A percentile compares a stretch with the other conserved stretches of the same genome.
These are phyloP conservation scores for Gymnoscelis rufifasciata DNA, from an alignment of 2,888 invertebrate species.

Conservation along the genomic window DNA sequence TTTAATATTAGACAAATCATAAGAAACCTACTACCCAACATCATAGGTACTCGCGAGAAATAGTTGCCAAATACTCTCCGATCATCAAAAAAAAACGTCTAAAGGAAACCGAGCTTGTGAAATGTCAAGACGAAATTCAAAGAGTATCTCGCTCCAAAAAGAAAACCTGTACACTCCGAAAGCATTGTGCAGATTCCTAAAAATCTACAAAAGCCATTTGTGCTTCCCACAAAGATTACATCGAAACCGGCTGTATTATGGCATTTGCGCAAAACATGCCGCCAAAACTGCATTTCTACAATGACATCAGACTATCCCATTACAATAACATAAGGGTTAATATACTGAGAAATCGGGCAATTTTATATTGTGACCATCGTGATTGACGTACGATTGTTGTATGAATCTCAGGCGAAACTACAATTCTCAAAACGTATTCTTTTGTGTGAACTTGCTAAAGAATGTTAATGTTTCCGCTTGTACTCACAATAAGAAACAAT, in stretches of 20 bases:
- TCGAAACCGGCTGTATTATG: conserved; percentile 45
- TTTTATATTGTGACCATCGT: conserved; percentile 7
- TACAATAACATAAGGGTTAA: conserved; percentile 25
- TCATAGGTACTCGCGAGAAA: too few relatives aligned
- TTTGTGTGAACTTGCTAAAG: conserved; percentile 69
- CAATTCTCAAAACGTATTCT: conserved; percentile 74
- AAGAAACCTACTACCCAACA: too few relatives aligned
- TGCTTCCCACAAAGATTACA: conserved; percentile 45
- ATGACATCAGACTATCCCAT: conserved; percentile 26
- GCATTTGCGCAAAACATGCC: conserved; percentile 44
- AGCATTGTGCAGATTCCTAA: conserved; percentile 17
- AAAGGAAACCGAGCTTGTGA: too few relatives aligned
- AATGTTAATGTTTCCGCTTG: conserved; percentile 76
- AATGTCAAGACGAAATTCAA: too few relatives aligned
- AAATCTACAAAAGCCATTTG: conserved; percentile 17
- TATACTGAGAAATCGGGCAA: conserved; percentile 14
- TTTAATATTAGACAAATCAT: too few relatives aligned
- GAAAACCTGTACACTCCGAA: conserved; percentile 3
- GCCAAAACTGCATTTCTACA: conserved; percentile 44
- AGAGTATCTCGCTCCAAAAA: neutral
- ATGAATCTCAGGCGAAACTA: conserved; percentile 64
- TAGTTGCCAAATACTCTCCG: too few relatives aligned
- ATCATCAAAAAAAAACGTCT: too few relatives aligned
- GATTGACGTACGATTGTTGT: conserved; percentile 52
- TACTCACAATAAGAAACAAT: conserved; percentile 57